Evolutionary conservation across 30 jellyfish, hydroid and myxozoan genomes (phyloP).

Genomic region (Cassiopea andromeda): DNA sequence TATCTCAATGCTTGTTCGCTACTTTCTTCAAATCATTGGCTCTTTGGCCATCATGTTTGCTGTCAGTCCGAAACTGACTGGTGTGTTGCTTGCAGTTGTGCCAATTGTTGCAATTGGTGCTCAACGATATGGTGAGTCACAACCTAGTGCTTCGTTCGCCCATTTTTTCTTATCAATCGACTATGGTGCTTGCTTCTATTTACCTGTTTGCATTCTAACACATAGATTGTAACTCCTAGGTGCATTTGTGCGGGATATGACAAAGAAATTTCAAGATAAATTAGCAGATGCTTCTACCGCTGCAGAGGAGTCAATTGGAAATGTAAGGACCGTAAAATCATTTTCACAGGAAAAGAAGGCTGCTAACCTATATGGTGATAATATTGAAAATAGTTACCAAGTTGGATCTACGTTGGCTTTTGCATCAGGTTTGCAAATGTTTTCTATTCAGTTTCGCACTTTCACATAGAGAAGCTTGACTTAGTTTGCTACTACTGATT

Average conservation of each 20-base stretch:
- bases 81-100: constrained; percentile 86
- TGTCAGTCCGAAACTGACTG: constrained; percentile 87
- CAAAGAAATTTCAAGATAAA: constrained; percentile 86
- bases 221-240: constrained; percentile 38
- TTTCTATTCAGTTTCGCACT: background rate
- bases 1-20: constrained; percentile 89
- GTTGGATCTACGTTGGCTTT: constrained; percentile 80
- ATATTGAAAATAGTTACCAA: constrained; percentile 63
- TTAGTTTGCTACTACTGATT: no score
- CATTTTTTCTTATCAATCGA: background rate
- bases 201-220: background rate
- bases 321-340: constrained; percentile 87
- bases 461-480: background rate
- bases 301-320: constrained; percentile 91
- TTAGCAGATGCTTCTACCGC: constrained; percentile 87
- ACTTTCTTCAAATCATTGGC: constrained; percentile 81
- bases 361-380: constrained; percentile 48
- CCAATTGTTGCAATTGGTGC: constrained; percentile 96
- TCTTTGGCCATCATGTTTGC: constrained; percentile 90
- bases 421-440: constrained; percentile 10
- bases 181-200: background rate
- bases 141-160: background rate
- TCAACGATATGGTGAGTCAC: constrained; percentile 81
- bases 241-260: constrained; percentile 73
- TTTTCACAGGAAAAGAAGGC: constrained; percentile 92